Conservation (phyloP, 2,797 vertebrate genomes). For the Enteromius trimaculatus region DNA sequence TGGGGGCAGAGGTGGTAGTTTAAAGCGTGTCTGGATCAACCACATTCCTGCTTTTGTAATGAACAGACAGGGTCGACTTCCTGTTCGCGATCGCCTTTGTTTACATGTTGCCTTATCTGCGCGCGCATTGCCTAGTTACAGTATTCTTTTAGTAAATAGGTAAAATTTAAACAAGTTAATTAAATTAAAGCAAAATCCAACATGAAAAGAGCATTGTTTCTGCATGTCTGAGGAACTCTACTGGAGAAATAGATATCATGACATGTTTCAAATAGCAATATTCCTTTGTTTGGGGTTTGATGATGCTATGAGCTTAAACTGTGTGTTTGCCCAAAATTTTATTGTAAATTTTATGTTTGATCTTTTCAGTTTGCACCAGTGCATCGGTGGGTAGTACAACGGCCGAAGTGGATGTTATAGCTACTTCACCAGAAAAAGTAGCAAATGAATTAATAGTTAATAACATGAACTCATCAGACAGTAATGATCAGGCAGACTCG, state of each 20-base stretch:
- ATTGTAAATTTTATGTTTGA: not conserved
- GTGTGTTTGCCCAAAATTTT: not conserved
- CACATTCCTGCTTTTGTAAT: not conserved
- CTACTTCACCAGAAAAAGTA: fast-evolving
- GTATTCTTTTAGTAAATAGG: not conserved
- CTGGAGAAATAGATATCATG: too few relatives aligned
- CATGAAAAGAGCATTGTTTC: too few relatives aligned
- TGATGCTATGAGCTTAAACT: not conserved
- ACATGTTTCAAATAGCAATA: not conserved
- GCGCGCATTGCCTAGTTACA: not conserved
- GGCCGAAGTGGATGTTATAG: fast-evolving
- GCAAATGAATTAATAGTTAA: fast-evolving
- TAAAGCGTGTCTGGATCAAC: not conserved
- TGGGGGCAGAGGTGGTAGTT: too few relatives aligned
- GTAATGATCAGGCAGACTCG: fast-evolving
- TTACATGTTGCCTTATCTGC: not conserved
- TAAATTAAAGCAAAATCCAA: not conserved
- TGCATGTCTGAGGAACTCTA: too few relatives aligned
- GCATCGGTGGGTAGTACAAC: too few relatives aligned
- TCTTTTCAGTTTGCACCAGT: not conserved
- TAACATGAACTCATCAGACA: fast-evolving
- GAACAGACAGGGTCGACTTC: not conserved
- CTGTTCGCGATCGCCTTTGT: not conserved
- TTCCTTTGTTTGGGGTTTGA: not conserved
- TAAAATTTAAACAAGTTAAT: too few relatives aligned